These are phyloP conservation scores for Diorhabda carinulata DNA, from an alignment of 1,140 invertebrate genomes.

Conservation along the genomic window DNA sequence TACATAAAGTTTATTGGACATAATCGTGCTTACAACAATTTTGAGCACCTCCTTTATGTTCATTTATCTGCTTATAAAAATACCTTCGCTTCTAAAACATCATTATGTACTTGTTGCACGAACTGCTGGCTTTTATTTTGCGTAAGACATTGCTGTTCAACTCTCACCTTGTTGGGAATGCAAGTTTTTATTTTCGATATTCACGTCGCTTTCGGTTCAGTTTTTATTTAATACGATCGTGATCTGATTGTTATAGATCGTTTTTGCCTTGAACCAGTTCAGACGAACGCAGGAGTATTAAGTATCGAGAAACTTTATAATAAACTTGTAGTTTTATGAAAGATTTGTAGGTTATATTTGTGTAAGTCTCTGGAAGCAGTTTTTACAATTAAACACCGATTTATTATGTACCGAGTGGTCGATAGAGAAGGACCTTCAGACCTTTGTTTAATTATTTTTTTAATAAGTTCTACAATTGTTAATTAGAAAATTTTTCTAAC, in stretches of 20 bases:
- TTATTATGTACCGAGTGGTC: too few relatives aligned
- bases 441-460: too few relatives aligned
- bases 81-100: not conserved
- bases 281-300: not conserved
- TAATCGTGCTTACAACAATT: not conserved
- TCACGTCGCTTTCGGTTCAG: not conserved
- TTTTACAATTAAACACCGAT: too few relatives aligned
- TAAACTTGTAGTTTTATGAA: too few relatives aligned
- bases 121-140: conserved; percentile 8
- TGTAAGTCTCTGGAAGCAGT: too few relatives aligned
- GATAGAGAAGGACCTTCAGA: too few relatives aligned
- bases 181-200: not conserved
- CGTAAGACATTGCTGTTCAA: conserved; percentile 11
- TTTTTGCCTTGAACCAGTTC: conserved; percentile 10
- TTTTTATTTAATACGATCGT: not conserved
- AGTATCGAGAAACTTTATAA: too few relatives aligned
- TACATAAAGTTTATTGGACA: not conserved
- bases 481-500: too few relatives aligned
- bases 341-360: too few relatives aligned
- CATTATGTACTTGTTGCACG: not conserved
- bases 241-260: not conserved
- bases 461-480: too few relatives aligned
- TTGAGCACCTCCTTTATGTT: not conserved
- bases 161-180: conserved; percentile 14
- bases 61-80: not conserved